Evolutionary conservation across 2,113 vertebrate species (phyloP), one percentile per base, ranked within the genome.

Genomic region (Phalacrocorax aristotelis): DNA sequence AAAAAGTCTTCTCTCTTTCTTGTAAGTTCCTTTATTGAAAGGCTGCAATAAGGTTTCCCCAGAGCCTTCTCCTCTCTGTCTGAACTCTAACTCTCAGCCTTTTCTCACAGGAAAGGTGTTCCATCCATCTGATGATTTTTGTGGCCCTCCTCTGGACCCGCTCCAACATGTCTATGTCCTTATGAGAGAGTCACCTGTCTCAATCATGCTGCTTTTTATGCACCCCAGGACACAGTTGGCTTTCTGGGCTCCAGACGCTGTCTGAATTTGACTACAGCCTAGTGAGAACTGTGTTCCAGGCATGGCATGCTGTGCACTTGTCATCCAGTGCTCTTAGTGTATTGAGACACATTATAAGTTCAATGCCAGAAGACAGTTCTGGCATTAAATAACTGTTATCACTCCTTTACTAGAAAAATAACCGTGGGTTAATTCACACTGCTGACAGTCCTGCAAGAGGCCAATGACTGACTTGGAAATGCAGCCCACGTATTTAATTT

Each of bases 191-290:
- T 42, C 26, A 2, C 38, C 6, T 72, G 25, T 25, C 20, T 51
- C 3, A 1, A 10, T 34, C 27, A 10, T 0, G 0, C 13, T 46
- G 12, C 13, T 75, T 36, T 51, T 54, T 4, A 51, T 75, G 49
- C 12, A 82, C 65, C 17, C 17, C 15, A n/a, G 34, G 61, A 40
- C 83, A 6, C 1, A 0, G 5, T 14, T 83, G n/a, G 27, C 38
- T 48, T 86, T 91, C 70, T 82, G 58, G 36, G 54, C 34, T 89
- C 78, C 40, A 46, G 68, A 18, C 30, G 6, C 16, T 82, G 55
- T 7, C 30, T 58, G 49, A 77, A 51, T 80, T 49, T 80, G n/a
- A 64, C 26, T 62, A 7, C 11, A 77, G 60, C 26, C 36, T 61
- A 34, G 44, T 58, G 29, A 83, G 32, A 38, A 15, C 66, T 72